Conservation (phyloP, 2,113 vertebrate genomes). For the Oryzias celebensis region DNA sequence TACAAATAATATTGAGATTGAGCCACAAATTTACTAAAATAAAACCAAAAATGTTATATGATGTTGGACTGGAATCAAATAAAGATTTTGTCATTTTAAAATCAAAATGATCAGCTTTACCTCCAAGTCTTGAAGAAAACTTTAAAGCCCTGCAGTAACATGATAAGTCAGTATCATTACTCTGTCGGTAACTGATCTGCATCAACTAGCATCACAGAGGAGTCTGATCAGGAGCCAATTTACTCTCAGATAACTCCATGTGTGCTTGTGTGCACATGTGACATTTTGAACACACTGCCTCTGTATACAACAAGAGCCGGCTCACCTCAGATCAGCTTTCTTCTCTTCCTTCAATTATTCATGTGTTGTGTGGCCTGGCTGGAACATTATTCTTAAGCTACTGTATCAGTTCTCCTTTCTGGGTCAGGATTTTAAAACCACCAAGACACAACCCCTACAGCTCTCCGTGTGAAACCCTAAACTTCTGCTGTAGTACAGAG, state of each 20-base stretch:
- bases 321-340: constrained; percentile 70
- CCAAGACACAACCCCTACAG: constrained; percentile 16
- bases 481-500: constrained; percentile 58
- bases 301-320: constrained; percentile 27
- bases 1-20: too few species aligned
- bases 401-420: constrained; percentile 68
- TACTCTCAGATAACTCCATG: constrained; percentile 30
- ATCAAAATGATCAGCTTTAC: too few species aligned
- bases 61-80: too few species aligned
- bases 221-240: constrained; percentile 6
- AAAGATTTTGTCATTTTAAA: too few species aligned
- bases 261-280: constrained; percentile 8
- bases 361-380: constrained; percentile 62
- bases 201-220: constrained; percentile 10
- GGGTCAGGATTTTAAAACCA: constrained; percentile 50
- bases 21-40: too few species aligned
- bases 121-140: not conserved
- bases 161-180: constrained; percentile 28
- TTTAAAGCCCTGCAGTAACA: not conserved
- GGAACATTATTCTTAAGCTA: constrained; percentile 73
- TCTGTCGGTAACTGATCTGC: constrained; percentile 9
- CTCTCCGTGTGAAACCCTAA: constrained; percentile 50
- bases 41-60: too few species aligned
- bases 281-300: not conserved
- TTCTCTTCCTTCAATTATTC: constrained; percentile 72